Evolutionary conservation across 2,888 invertebrate species (phyloP).

Genomic region (Epicampocera succincta): DNA sequence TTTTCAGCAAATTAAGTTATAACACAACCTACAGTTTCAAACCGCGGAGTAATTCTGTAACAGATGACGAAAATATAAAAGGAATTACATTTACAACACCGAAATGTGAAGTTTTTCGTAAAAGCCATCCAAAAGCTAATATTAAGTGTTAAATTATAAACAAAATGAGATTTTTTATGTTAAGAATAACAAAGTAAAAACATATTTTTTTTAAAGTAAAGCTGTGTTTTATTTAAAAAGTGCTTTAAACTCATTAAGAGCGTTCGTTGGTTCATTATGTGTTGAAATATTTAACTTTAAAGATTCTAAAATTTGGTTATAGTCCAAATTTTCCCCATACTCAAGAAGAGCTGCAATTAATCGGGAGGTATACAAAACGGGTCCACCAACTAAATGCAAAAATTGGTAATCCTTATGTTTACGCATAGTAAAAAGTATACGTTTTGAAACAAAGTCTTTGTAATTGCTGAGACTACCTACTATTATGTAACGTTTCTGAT

Average conservation of each 20-base stretch:
- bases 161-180: constrained; percentile 48
- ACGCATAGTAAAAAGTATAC: constrained; percentile 87
- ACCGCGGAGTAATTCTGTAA: constrained; percentile 69
- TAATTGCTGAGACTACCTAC: constrained; percentile 88
- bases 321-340: constrained; percentile 80
- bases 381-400: constrained; percentile 87
- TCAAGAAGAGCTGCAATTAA: constrained; percentile 89
- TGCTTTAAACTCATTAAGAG: constrained; percentile 76
- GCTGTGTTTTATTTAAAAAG: constrained; percentile 75
- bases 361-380: constrained; percentile 88
- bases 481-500: constrained; percentile 85
- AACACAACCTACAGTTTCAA: constrained; percentile 77
- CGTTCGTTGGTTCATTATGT: constrained; percentile 37
- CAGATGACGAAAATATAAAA: constrained; percentile 70
- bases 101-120: constrained; percentile 79
- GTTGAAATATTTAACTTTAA: constrained; percentile 37
- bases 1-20: constrained; percentile 80
- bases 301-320: constrained; percentile 62
- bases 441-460: constrained; percentile 89
- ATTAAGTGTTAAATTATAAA: constrained; percentile 79
- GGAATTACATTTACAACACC: constrained; percentile 78
- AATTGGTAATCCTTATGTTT: constrained; percentile 84
- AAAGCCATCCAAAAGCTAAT: constrained; percentile 79
- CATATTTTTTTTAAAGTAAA: constrained; percentile 33
- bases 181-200: constrained; percentile 34